A percentile compares a stretch with the other conserved stretches of the same genome.
phyloP scores from a whole-genome alignment of 1,140 invertebrate genomes.

The Trachymyrmex septentrionalis region DNA sequence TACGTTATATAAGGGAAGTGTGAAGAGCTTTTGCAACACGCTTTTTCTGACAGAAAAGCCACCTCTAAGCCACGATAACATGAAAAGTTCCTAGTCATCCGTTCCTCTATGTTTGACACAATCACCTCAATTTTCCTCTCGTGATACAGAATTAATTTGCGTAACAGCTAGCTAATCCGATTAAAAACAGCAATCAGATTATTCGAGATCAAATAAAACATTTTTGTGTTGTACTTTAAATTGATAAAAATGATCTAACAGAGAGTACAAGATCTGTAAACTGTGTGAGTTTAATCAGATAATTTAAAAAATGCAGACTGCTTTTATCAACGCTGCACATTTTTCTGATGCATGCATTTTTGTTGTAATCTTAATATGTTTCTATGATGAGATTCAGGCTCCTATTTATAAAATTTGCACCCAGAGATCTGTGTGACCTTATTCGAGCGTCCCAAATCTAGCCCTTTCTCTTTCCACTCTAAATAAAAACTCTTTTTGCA shows the following conservation, averaged over 20 bases:
- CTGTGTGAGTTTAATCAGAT: neutral
- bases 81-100: conserved; percentile 50
- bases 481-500: too few relatives aligned
- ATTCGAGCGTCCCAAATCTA: too few relatives aligned
- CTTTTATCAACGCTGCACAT: neutral
- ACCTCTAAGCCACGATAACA: conserved; percentile 16
- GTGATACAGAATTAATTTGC: conserved; percentile 13
- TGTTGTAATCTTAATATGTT: neutral
- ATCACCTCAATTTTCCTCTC: neutral
- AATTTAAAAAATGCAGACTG: neutral
- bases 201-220: neutral
- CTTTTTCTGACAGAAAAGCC: conserved; percentile 18
- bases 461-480: too few relatives aligned
- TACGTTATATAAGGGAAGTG: conserved; percentile 14
- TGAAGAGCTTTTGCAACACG: conserved; percentile 29
- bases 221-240: neutral
- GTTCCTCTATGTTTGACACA: neutral
- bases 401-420: neutral
- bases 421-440: neutral
- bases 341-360: neutral
- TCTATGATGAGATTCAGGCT: neutral
- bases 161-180: neutral
- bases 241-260: neutral
- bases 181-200: neutral
- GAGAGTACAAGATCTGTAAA: neutral